Evolutionary conservation across 2,113 vertebrate species (phyloP).

Genomic region (Thunnus thynnus): DNA sequence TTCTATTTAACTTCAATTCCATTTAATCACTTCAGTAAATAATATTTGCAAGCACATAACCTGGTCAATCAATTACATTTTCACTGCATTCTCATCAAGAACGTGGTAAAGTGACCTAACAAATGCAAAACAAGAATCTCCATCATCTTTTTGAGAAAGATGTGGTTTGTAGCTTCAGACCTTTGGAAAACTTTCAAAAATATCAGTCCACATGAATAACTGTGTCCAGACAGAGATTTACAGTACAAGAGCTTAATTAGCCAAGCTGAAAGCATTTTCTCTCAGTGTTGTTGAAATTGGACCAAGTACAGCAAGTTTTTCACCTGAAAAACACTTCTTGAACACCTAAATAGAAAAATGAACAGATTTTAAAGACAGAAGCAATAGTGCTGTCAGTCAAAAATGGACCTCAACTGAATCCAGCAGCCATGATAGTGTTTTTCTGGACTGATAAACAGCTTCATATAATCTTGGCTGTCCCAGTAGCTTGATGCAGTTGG

Average conservation of each 20-base stretch:
- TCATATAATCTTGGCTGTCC: neutral
- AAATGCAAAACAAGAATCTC: neutral
- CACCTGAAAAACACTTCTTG: no score
- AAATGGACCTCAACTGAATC: neutral
- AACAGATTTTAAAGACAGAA: no score
- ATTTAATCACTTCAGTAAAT: neutral
- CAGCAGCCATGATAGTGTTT: constrained; percentile 3
- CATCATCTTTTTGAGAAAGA: neutral
- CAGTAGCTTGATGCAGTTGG: neutral
- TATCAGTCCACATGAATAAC: neutral
- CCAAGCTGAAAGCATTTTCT: neutral
- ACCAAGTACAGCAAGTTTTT: neutral
- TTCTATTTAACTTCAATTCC: neutral
- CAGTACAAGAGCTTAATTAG: neutral
- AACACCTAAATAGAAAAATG: no score
- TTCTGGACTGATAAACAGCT: constrained; percentile 10
- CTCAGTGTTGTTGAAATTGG: neutral
- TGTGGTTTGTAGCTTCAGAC: neutral
- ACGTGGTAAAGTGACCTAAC: no score
- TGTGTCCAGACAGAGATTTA: neutral
- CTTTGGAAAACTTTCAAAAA: neutral
- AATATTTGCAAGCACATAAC: no score
- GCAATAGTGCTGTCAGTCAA: neutral
- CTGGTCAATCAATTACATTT: no score
- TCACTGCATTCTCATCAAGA: no score